Percentiles rank a stretch among this genome's conserved stretches.
Evolutionary conservation across 2,797 vertebrate genomes (phyloP).

Genomic region (Lepus townsendii): DNA sequence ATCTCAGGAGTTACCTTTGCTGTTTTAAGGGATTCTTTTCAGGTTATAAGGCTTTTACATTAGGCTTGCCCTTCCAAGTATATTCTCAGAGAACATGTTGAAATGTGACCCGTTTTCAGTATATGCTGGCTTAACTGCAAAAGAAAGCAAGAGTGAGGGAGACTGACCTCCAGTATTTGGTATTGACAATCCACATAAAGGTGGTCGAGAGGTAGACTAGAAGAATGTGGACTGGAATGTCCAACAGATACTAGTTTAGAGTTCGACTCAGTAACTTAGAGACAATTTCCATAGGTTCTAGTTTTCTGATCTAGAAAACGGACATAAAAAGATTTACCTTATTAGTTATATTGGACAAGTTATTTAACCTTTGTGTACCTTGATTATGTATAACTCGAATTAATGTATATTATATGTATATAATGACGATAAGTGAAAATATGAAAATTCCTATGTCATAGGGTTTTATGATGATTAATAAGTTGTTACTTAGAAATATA

Average conservation of each 20-base stretch:
- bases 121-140: neutral
- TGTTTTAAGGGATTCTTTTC: neutral
- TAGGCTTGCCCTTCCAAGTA: neutral
- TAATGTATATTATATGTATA: neutral
- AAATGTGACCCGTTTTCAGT: neutral
- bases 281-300: neutral
- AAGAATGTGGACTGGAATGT: conserved; percentile 2
- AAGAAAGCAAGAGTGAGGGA: neutral
- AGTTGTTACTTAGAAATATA: neutral
- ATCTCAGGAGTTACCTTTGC: neutral
- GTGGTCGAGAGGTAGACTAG: neutral
- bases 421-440: conserved; percentile 6
- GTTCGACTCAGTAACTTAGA: neutral
- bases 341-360: conserved; percentile 8
- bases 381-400: neutral
- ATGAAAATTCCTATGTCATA: neutral
- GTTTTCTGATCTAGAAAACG: conserved; percentile 40
- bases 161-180: neutral
- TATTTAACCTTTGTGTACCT: neutral
- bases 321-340: neutral
- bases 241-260: neutral
- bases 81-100: neutral
- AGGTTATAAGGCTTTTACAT: neutral
- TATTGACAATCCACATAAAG: neutral
- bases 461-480: conserved; percentile 28